Base-by-base conservation (phyloP, 2,888 invertebrate genomes). In the Cosmia trapezina region DNA sequence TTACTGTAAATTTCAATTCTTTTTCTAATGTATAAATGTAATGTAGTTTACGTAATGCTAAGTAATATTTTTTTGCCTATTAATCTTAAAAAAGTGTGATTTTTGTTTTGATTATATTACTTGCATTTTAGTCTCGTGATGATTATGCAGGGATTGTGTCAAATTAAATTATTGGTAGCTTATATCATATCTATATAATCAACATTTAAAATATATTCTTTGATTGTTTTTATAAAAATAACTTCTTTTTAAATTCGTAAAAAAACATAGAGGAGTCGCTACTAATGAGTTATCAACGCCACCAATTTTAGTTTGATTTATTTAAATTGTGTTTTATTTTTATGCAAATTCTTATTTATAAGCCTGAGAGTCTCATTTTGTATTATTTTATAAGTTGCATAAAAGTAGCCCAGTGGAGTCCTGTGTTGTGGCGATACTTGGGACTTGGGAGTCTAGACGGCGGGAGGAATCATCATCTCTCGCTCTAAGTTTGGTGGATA, bases 111-210 rank as follows among this genome's bases (percentile, higher is more conserved):
- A 28, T n/a, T 19, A n/a, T 45, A 19, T 45, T 37, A 14, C 43
- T 62, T 63, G 41, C 2, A 41, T 53, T 37, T 53, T 41, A 51
- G 9, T 43, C 41, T 22, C 49, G 54, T 57, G 22, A 62, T n/a
- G n/a, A n/a, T n/a, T 64, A 49, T 60, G 64, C 74, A 69, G 47
- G 51, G 56, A 74, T 64, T 68, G 63, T 78, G 68, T 64, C 60
- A 74, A 79, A 79, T 64, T 37, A 47, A 57, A 53, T 33, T 65
- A 65, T 56, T 17, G 12, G 11, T 61, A 54, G 9, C 8, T 14
- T 51, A 41, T 0, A 57, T 17, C 56, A 19, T 0, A 45, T 9
- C 57, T 33, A 59, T 63, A 49, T 49, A 66, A 56, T 51, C 28
- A 17, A 17, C 3, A 0, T 45, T 43, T 33, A 3, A 28, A 54